These are phyloP conservation scores for Pristionchus arcanus DNA, from an alignment of 2,888 invertebrate genomes.

Conservation along the genomic window DNA sequence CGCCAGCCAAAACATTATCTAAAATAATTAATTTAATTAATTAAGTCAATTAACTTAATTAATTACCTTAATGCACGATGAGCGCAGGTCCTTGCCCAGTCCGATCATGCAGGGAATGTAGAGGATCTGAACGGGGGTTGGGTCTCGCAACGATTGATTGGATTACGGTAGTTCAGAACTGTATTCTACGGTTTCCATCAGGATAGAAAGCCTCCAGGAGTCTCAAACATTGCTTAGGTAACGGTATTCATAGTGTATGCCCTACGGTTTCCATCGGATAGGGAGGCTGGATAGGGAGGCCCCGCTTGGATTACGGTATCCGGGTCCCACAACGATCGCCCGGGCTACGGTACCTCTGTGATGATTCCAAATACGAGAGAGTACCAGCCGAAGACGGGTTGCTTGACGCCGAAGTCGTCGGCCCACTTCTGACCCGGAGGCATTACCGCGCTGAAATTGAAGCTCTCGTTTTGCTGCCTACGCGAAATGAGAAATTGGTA, in stretches of 20 bases:
- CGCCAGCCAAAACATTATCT: neutral
- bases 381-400: neutral
- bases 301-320: too few species aligned
- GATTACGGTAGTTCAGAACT: too few species aligned
- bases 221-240: too few species aligned
- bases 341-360: slow-evolving; percentile 6
- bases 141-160: too few species aligned
- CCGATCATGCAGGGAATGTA: slow-evolving; percentile 43
- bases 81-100: neutral
- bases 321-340: too few species aligned
- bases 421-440: neutral
- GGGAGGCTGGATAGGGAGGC: too few species aligned
- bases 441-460: neutral
- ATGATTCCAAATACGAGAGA: neutral
- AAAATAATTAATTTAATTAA: neutral
- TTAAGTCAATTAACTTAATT: neutral
- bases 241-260: too few species aligned
- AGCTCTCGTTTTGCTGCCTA: neutral
- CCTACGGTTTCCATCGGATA: too few species aligned
- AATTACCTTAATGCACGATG: neutral
- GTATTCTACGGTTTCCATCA: too few species aligned
- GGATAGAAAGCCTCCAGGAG: too few species aligned
- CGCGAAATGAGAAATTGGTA: too few species aligned
- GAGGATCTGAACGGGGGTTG: neutral
- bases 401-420: neutral